Percentiles rank a stretch among this genome's conserved stretches.
Evolutionary conservation across 2,797 vertebrate genomes (phyloP).

Genomic region (Tokudaia tokunoshimensis): DNA sequence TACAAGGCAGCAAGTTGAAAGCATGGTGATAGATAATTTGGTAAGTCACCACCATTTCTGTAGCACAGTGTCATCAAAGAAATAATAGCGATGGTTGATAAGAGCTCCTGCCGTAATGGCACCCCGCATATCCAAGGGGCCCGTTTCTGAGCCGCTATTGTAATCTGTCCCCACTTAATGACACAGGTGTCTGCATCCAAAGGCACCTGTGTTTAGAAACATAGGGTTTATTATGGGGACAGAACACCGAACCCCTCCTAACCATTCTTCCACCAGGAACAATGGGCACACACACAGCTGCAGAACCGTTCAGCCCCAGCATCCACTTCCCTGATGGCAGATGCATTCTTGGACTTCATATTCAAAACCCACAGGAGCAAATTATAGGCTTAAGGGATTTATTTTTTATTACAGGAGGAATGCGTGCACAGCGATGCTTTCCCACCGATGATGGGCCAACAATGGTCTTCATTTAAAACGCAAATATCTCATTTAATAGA

Average conservation of each 20-base stretch:
- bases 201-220: constrained; percentile 81
- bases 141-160: constrained; percentile 62
- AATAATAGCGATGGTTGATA: constrained; percentile 27
- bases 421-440: constrained; percentile 47
- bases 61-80: constrained; percentile 63
- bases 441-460: constrained; percentile 48
- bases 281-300: constrained; percentile 68
- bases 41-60: constrained; percentile 38
- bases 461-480: constrained; percentile 69
- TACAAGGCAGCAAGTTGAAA: constrained; percentile 52
- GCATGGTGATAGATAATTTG: neutral
- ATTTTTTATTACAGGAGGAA: constrained; percentile 74
- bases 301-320: constrained; percentile 41
- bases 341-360: constrained; percentile 76
- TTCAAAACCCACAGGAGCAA: constrained; percentile 65
- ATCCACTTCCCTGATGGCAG: constrained; percentile 65
- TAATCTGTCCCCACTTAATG: constrained; percentile 26
- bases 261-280: neutral
- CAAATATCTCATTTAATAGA: constrained; percentile 72
- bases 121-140: constrained; percentile 58
- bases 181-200: constrained; percentile 70
- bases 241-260: constrained; percentile 18
- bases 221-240: constrained; percentile 77
- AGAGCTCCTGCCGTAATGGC: neutral
- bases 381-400: constrained; percentile 83